Evolutionary conservation across 2,888 invertebrate species (phyloP).

Genomic region (Leptothorax acervorum): DNA sequence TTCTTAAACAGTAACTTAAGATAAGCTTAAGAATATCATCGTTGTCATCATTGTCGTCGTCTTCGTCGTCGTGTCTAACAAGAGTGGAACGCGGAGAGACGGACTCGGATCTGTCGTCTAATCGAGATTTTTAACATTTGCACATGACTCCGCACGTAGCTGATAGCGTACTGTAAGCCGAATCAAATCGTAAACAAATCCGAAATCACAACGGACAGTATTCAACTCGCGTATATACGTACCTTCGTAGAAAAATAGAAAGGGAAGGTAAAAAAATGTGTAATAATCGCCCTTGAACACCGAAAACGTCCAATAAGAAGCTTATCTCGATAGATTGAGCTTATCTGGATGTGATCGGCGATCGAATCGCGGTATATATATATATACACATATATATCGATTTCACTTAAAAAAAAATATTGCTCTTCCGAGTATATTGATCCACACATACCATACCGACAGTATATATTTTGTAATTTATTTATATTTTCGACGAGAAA

Average conservation of each 20-base stretch:
- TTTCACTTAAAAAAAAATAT: slow-evolving; percentile 76
- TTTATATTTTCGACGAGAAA: slow-evolving; percentile 83
- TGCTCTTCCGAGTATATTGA: slow-evolving; percentile 79
- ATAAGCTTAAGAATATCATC: slow-evolving; percentile 40
- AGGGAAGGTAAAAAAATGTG: background rate
- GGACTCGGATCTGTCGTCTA: background rate
- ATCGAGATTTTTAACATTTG: slow-evolving; percentile 55
- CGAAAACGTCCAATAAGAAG: slow-evolving; percentile 34
- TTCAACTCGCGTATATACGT: slow-evolving; percentile 70
- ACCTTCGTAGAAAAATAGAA: slow-evolving; percentile 64
- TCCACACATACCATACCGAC: slow-evolving; percentile 62
- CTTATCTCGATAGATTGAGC: background rate
- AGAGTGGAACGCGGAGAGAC: background rate
- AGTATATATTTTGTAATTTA: slow-evolving; percentile 84
- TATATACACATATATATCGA: slow-evolving; percentile 43
- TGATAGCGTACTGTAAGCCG: slow-evolving; percentile 57
- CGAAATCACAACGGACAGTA: slow-evolving; percentile 68
- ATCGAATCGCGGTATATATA: slow-evolving; percentile 36
- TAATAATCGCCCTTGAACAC: slow-evolving; percentile 49
- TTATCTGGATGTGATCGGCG: slow-evolving; percentile 46
- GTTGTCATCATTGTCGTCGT: slow-evolving; percentile 22
- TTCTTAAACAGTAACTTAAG: slow-evolving; percentile 44
- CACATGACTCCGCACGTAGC: slow-evolving; percentile 50
- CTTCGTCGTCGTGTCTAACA: slow-evolving; percentile 28
- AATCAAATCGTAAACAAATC: slow-evolving; percentile 65